Conservation (phyloP, 2,797 vertebrate species). For the Phalloptychus januarius region DNA sequence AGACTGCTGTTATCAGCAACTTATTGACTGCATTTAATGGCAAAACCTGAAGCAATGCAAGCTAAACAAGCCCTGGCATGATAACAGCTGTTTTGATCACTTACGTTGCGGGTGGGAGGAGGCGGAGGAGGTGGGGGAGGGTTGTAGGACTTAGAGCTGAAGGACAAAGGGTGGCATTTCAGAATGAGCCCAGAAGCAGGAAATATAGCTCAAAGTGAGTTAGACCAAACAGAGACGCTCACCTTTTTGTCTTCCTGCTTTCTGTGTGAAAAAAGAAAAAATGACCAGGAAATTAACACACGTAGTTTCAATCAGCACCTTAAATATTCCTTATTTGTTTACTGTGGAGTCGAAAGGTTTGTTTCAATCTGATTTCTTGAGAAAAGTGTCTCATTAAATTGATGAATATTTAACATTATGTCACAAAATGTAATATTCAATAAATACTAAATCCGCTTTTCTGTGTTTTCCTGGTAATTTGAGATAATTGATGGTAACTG, state of each 20-base stretch:
- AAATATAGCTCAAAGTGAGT: constrained; percentile 2
- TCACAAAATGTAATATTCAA: not conserved
- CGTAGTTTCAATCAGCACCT: not conserved
- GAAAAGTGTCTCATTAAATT: constrained; percentile 4
- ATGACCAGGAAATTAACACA: constrained; percentile 11
- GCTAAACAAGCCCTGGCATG: constrained; percentile 28
- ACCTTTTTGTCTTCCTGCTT: constrained; percentile 69
- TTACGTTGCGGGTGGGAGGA: constrained; percentile 71
- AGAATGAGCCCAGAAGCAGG: constrained; percentile 21
- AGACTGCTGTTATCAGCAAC: constrained; percentile 29
- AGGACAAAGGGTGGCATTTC: constrained; percentile 46
- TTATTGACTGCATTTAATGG: constrained; percentile 33
- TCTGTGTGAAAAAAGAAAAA: constrained; percentile 59
- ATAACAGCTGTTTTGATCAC: constrained; percentile 59
- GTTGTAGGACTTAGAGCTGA: constrained; percentile 65
- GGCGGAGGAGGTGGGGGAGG: constrained; percentile 61
- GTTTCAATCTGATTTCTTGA: not conserved
- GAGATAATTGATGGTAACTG: no score
- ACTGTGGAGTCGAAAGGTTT: not conserved
- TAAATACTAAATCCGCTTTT: not conserved
- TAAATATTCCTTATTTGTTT: constrained; percentile 3
- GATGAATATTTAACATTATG: not conserved
- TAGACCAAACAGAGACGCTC: constrained; percentile 6
- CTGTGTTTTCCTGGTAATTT: constrained; percentile 16
- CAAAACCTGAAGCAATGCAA: constrained; percentile 24